phyloP scores from a whole-genome alignment of 1,140 invertebrate species.

The Ganaspis sp. region DNA sequence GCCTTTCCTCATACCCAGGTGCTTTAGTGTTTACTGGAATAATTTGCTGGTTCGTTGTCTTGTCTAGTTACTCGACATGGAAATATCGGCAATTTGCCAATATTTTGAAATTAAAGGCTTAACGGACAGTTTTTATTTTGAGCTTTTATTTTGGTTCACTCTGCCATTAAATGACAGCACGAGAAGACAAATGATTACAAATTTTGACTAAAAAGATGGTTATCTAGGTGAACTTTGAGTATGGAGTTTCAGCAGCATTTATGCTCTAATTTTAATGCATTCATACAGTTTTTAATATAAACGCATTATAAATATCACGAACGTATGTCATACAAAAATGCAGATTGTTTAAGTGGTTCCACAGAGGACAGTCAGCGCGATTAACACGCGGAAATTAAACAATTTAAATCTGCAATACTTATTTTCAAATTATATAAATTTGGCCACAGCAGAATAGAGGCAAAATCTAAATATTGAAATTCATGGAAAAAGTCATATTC shows the following conservation, averaged over 20 bases:
- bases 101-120: constrained; percentile 16
- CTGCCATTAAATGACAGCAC: background rate
- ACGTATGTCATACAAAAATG: constrained; percentile 1
- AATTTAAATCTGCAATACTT: background rate
- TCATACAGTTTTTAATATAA: constrained; percentile 9
- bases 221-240: background rate
- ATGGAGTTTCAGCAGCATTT: background rate
- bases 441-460: too few species aligned
- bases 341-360: constrained; percentile 30
- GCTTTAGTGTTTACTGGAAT: constrained; percentile 8
- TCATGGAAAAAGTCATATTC: too few species aligned
- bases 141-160: background rate
- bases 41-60: constrained; percentile 27
- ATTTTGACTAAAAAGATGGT: background rate
- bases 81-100: background rate
- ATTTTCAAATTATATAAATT: too few species aligned
- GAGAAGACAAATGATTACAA: constrained; percentile 25
- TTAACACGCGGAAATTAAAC: constrained; percentile 19
- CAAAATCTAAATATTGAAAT: too few species aligned
- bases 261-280: background rate
- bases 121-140: constrained; percentile 22
- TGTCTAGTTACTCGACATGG: background rate
- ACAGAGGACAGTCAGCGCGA: constrained; percentile 23
- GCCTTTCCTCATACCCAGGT: background rate
- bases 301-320: constrained; percentile 14